These are phyloP conservation scores for Calonectris borealis DNA, from an alignment of 2,113 vertebrate species.

Conservation along the genomic window DNA sequence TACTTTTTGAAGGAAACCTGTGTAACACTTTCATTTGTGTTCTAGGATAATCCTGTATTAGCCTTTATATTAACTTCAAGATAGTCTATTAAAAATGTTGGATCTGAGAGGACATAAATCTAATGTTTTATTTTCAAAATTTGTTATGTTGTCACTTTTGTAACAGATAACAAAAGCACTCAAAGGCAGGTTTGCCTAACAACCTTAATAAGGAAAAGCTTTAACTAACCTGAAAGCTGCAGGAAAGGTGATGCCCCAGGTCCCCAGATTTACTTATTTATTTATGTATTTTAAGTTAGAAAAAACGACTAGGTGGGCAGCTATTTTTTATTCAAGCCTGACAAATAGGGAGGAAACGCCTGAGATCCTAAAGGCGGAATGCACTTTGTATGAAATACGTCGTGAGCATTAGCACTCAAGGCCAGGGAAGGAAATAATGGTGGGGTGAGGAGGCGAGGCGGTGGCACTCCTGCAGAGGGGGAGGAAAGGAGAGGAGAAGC, in stretches of 20 bases:
- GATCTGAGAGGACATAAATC: neutral
- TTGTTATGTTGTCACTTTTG: neutral
- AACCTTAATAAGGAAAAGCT: neutral
- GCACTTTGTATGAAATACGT: neutral
- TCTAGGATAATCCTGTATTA: neutral
- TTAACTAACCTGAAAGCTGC: neutral
- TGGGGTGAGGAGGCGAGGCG: neutral
- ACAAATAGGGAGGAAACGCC: neutral
- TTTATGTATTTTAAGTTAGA: neutral
- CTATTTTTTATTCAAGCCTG: neutral
- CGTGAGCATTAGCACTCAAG: rapidly evolving
- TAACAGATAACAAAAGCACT: neutral
- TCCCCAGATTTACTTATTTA: neutral
- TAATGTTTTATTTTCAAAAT: neutral
- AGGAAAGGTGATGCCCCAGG: neutral
- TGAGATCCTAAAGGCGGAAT: neutral
- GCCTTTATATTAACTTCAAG: neutral
- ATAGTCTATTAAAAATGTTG: neutral
- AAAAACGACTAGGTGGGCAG: neutral
- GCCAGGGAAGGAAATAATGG: too few relatives aligned
- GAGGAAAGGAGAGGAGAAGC: neutral
- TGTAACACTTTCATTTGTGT: neutral
- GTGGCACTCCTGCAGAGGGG: too few relatives aligned
- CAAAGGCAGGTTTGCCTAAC: neutral
- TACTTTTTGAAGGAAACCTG: neutral